Conservation (phyloP, 2,797 vertebrate species). For the Chelmon rostratus region DNA sequence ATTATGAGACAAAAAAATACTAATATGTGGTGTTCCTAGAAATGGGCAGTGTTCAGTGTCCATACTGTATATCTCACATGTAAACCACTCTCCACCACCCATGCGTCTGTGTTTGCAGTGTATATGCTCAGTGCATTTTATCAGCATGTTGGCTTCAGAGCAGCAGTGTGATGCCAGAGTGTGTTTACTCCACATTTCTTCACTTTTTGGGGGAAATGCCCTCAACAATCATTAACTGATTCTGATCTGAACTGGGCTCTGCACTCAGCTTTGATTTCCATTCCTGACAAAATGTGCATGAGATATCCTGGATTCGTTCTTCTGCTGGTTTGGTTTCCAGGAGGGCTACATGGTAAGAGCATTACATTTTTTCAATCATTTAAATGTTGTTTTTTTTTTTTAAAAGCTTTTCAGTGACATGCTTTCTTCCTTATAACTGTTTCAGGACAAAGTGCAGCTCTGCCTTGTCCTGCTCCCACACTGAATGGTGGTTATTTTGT, state of each 20-base stretch:
- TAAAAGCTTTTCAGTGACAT: not conserved
- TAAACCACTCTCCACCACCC: too few relatives aligned
- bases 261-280: not conserved
- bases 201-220: conserved; percentile 11
- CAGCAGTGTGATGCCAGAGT: not conserved
- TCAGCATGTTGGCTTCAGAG: not conserved
- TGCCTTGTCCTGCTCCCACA: not conserved
- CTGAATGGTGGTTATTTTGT: conserved; percentile 51
- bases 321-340: conserved; percentile 52
- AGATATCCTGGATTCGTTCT: conserved; percentile 50
- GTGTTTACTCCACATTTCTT: conserved; percentile 11
- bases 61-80: not conserved
- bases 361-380: not conserved
- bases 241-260: conserved; percentile 6
- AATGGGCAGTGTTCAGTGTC: too few relatives aligned
- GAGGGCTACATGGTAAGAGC: conserved; percentile 41
- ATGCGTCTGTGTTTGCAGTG: not conserved
- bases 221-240: conserved; percentile 58
- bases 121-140: not conserved
- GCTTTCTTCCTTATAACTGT: not conserved
- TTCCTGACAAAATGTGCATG: conserved; percentile 45
- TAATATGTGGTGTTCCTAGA: too few relatives aligned
- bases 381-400: too few relatives aligned
- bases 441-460: conserved; percentile 13
- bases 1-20: too few relatives aligned